Evolutionary conservation across 1,140 invertebrate species (phyloP), one percentile per base, ranked within the genome.

Genomic region (Psix sp.): DNA sequence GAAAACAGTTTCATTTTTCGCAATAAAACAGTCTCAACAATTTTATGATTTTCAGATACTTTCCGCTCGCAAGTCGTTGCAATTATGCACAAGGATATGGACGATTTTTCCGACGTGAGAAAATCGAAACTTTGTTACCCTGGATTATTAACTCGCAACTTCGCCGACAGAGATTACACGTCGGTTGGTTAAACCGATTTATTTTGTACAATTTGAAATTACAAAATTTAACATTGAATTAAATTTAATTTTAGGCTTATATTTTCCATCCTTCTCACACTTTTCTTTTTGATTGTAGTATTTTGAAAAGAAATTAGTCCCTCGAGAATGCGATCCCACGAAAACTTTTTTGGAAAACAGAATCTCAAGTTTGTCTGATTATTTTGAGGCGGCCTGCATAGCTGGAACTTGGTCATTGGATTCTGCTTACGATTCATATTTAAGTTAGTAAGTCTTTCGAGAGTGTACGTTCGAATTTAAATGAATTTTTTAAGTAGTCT

Each of bases 331-430:
- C 71, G 88, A 93, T 70, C 81, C 88, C 0, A 81, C 88, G 0
- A 80, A 92, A 16, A 92, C 93, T 0, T 77, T 94, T 0, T 87
- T 90, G 0, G 94, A 94, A 82, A 93, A 95, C 82, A 88, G 91
- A 43, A 87, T 95, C 15, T 89, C 90, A 21, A 89, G 91, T 0
- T 86, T 92, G 0, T 89, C 93, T 0, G 83, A 89, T 38, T 94
- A 90, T 82, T 96, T 96, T 82, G 88, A 89, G 11, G 84, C 89
- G 6, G 92, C 93, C 3, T 96, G 95, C 80, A 93, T 94, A 68
- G 91, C 94, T 17, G 95, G 94, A 1, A 89, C 91, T 3, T 96
- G 94, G 95, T 90, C 93, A 0, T 88, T 90, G 0, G 92, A 96
- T 83, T 74, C 84, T 0, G 71, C 78, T 6, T 86, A 91, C 11